Conservation (phyloP, 2,113 vertebrate genomes). For the Erinaceus europaeus region DNA sequence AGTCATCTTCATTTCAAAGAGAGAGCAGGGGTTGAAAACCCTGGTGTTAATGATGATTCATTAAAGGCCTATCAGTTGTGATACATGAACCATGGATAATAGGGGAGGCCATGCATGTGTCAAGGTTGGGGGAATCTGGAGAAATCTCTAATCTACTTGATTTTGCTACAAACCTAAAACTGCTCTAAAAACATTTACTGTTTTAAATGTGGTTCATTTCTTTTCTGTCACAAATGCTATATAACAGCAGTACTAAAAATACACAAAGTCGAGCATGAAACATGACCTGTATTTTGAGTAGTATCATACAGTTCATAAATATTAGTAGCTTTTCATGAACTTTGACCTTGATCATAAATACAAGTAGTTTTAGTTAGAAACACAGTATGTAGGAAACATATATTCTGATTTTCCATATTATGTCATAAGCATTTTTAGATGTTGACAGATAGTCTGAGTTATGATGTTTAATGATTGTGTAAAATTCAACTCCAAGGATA, state of each 20-base stretch:
- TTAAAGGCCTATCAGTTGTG: neutral
- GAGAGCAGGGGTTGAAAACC: neutral
- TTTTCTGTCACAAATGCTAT: slow-evolving; percentile 29
- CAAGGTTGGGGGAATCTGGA: neutral
- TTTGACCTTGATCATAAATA: slow-evolving; percentile 35
- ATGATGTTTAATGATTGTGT: slow-evolving; percentile 5
- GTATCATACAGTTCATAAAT: neutral
- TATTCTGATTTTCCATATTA: slow-evolving; percentile 56
- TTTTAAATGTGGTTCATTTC: neutral
- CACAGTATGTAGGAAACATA: slow-evolving; percentile 7
- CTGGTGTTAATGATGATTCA: neutral
- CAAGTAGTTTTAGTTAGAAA: slow-evolving; percentile 40
- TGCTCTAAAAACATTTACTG: neutral
- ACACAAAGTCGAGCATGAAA: slow-evolving; percentile 15
- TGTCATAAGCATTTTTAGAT: slow-evolving; percentile 52
- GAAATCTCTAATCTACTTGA: neutral
- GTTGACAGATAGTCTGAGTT: slow-evolving; percentile 34
- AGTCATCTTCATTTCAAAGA: neutral
- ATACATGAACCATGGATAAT: neutral
- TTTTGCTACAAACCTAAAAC: neutral
- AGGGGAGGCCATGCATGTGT: neutral
- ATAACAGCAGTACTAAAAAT: slow-evolving; percentile 11
- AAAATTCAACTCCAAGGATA: slow-evolving; percentile 44
- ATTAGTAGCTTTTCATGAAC: slow-evolving; percentile 31
- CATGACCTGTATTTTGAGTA: slow-evolving; percentile 13